Percentiles rank a stretch among this genome's conserved stretches.
Conservation (phyloP, 2,888 invertebrate species). For the Orthonychiurus folsomi region DNA sequence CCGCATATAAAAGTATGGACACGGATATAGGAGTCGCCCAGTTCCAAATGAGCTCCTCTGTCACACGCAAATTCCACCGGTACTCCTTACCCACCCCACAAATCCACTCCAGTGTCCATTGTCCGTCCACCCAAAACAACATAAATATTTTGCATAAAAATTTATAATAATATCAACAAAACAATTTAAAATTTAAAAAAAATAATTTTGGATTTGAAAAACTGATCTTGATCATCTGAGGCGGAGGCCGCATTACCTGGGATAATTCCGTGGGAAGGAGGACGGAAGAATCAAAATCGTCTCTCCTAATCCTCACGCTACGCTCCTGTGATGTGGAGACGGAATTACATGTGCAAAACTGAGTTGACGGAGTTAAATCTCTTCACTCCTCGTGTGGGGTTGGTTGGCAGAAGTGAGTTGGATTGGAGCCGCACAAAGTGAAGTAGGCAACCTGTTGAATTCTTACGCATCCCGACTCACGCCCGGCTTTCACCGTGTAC, state of each 20-base stretch:
- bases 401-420: not conserved
- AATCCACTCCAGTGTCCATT: too few species aligned
- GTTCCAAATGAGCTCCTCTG: slow-evolving; percentile 35
- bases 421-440: too few species aligned
- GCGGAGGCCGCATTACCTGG: too few species aligned
- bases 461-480: not conserved
- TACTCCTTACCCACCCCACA: too few species aligned
- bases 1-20: slow-evolving; percentile 31
- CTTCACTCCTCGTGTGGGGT: slow-evolving; percentile 4
- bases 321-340: not conserved
- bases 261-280: too few species aligned
- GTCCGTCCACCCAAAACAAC: not conserved
- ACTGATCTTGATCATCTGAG: too few species aligned
- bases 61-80: slow-evolving; percentile 10
- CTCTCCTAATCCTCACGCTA: not conserved
- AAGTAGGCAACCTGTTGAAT: not conserved
- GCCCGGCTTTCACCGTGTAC: not conserved
- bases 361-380: not conserved
- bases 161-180: too few species aligned
- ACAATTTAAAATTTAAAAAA: too few species aligned
- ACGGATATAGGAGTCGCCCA: slow-evolving; percentile 27
- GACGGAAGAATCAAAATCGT: too few species aligned
- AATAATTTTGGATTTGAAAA: too few species aligned
- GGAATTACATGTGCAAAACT: not conserved
- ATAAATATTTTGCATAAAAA: too few species aligned